These are phyloP conservation scores for Ooceraea biroi DNA, from an alignment of 1,140 invertebrate genomes.

Conservation along the genomic window DNA sequence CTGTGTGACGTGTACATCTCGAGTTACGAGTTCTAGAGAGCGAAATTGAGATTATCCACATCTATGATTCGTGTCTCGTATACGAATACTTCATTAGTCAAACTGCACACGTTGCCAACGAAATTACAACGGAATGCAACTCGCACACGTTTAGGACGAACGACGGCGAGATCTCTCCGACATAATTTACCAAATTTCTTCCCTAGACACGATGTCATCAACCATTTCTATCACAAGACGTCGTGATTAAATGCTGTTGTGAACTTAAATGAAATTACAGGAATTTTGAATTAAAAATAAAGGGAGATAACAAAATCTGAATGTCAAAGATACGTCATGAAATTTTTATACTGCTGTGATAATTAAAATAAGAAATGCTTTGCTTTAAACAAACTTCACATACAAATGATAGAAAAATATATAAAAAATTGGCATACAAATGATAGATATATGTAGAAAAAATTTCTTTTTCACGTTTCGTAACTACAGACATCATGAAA, in stretches of 20 bases:
- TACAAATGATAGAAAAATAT: neutral
- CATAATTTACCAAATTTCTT: slow-evolving; percentile 29
- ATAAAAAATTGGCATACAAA: slow-evolving; percentile 26
- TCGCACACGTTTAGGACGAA: neutral
- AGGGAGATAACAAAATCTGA: too few species aligned
- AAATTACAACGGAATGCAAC: slow-evolving; percentile 18
- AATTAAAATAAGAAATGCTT: neutral
- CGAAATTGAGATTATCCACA: slow-evolving; percentile 31
- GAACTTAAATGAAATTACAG: neutral
- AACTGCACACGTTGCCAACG: slow-evolving; percentile 41
- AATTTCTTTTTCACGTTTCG: slow-evolving; percentile 14
- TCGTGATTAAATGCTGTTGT: slow-evolving; percentile 10
- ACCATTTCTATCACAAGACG: neutral
- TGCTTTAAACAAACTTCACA: neutral
- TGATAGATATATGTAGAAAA: neutral
- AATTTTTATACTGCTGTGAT: neutral
- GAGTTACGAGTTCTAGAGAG: slow-evolving; percentile 36
- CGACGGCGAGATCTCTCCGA: slow-evolving; percentile 5
- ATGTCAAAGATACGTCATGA: neutral
- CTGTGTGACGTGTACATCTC: slow-evolving; percentile 14
- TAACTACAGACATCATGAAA: slow-evolving; percentile 16
- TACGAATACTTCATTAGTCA: slow-evolving; percentile 55
- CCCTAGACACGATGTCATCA: neutral
- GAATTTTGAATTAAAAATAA: neutral
- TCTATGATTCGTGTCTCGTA: slow-evolving; percentile 40